Conservation (phyloP, 2,113 vertebrate genomes). For the Oryzias curvinotus region DNA sequence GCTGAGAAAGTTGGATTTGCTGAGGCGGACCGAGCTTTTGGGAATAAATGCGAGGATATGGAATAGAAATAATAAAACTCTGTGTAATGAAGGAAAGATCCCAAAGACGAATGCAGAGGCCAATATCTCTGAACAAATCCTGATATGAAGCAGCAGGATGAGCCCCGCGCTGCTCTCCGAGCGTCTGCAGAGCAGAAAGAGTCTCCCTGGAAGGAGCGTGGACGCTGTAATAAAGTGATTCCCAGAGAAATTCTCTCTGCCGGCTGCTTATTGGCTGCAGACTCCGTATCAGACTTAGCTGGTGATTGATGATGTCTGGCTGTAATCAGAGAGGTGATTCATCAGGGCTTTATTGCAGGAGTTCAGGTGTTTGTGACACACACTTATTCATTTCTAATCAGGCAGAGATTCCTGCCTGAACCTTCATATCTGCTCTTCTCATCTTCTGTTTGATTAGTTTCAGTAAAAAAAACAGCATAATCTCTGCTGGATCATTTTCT, state of each 20-base stretch:
- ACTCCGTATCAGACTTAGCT: neutral
- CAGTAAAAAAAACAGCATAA: conserved; percentile 7
- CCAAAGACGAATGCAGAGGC: neutral
- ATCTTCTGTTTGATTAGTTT: conserved; percentile 42
- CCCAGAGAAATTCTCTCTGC: conserved; percentile 25
- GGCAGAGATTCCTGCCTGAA: conserved; percentile 18
- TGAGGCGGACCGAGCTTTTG: neutral
- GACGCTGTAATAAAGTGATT: conserved; percentile 54
- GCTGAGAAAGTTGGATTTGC: neutral
- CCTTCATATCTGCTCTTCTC: conserved; percentile 2
- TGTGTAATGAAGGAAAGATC: conserved; percentile 37
- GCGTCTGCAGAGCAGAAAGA: conserved; percentile 29
- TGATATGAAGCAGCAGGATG: conserved; percentile 16
- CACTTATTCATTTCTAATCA: conserved; percentile 33
- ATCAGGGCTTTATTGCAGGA: conserved; percentile 28
- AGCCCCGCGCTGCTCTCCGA: conserved; percentile 16
- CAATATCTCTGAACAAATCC: conserved; percentile 38
- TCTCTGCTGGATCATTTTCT: neutral
- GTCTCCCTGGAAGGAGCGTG: conserved; percentile 16
- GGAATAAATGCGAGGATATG: conserved; percentile 14
- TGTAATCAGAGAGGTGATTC: conserved; percentile 63
- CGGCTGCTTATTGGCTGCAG: conserved; percentile 50
- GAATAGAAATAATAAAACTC: conserved; percentile 42
- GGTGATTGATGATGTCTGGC: conserved; percentile 60
- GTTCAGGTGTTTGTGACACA: conserved; percentile 46